Evolutionary conservation across 2,113 vertebrate species (phyloP).

Genomic region (Hemibagrus wyckioides): DNA sequence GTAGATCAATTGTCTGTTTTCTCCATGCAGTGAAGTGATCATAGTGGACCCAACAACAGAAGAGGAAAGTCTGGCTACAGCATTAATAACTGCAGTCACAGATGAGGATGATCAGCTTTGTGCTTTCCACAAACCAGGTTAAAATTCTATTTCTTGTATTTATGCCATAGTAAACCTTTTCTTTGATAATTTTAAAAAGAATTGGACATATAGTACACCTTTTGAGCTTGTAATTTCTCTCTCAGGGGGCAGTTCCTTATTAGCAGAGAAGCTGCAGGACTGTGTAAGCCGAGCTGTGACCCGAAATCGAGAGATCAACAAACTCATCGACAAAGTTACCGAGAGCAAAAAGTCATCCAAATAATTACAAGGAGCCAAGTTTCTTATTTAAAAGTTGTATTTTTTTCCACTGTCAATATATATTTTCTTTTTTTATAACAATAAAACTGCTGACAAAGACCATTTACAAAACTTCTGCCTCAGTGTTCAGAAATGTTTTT

Average conservation of each 20-base stretch:
- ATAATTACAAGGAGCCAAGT: slow-evolving; percentile 62
- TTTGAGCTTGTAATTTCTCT: slow-evolving; percentile 13
- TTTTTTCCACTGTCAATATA: slow-evolving; percentile 82
- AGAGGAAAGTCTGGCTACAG: slow-evolving; percentile 86
- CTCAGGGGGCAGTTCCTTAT: slow-evolving; percentile 86
- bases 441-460: slow-evolving; percentile 83
- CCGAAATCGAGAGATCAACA: slow-evolving; percentile 87
- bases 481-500: slow-evolving; percentile 73
- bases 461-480: slow-evolving; percentile 77
- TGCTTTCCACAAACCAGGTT: slow-evolving; percentile 91
- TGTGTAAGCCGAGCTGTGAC: slow-evolving; percentile 84
- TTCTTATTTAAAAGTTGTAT: slow-evolving; percentile 81
- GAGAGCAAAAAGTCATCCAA: slow-evolving; percentile 77
- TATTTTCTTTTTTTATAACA: slow-evolving; percentile 79
- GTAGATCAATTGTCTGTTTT: not conserved
- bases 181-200: not conserved
- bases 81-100: slow-evolving; percentile 84
- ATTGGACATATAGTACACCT: not conserved
- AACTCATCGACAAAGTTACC: slow-evolving; percentile 83
- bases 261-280: slow-evolving; percentile 90
- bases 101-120: slow-evolving; percentile 87
- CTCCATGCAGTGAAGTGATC: slow-evolving; percentile 77
- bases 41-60: slow-evolving; percentile 91
- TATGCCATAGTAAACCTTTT: not conserved
- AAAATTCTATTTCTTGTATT: not conserved